phyloP scores from a whole-genome alignment of 2,888 invertebrate genomes.

The Chloromyia formosa region DNA sequence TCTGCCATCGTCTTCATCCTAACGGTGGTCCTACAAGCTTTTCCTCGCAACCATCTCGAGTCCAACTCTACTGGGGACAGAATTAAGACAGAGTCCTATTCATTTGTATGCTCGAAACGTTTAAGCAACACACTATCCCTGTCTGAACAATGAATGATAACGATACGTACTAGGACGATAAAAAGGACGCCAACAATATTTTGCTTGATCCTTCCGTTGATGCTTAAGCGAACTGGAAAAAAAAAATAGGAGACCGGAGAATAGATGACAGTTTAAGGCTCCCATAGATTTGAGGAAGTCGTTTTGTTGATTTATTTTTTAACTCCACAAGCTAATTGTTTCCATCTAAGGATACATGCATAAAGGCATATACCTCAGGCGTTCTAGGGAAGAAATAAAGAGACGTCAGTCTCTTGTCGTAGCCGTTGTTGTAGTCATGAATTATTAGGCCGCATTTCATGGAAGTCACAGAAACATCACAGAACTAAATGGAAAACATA shows the following conservation, averaged over 20 bases:
- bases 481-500: too few species aligned
- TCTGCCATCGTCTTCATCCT: not conserved
- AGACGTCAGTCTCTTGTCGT: too few species aligned
- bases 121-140: constrained; percentile 25
- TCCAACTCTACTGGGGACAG: not conserved
- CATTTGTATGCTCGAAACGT: constrained; percentile 34
- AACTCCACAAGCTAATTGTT: too few species aligned
- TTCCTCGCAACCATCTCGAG: not conserved
- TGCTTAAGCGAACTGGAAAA: not conserved
- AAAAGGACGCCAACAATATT: constrained; percentile 30
- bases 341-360: too few species aligned
- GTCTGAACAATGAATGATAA: constrained; percentile 34
- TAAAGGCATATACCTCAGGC: too few species aligned
- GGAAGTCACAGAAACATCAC: too few species aligned
- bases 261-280: not conserved
- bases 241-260: not conserved
- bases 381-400: too few species aligned
- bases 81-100: not conserved
- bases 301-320: not conserved
- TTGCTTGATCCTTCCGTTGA: constrained; percentile 13
- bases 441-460: too few species aligned
- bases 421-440: too few species aligned
- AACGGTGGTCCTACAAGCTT: not conserved
- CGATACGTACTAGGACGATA: not conserved
- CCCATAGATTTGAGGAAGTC: not conserved